Conservation (phyloP, 2,888 invertebrate genomes). For the Griposia aprilina region DNA sequence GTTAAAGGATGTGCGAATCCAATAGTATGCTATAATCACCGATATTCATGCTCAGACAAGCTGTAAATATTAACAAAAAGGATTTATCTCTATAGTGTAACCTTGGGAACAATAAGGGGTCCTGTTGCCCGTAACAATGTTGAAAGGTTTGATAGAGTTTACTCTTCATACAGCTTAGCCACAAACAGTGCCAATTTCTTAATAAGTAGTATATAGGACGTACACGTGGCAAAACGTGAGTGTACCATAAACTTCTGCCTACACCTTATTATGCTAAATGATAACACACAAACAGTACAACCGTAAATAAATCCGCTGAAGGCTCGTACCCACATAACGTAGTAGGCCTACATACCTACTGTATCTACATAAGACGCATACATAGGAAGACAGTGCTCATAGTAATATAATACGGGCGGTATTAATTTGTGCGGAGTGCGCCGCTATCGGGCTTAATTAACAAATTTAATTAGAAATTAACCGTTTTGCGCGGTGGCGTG, state of each 20-base stretch:
- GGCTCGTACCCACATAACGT: slow-evolving; percentile 10
- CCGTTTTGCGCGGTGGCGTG: slow-evolving; percentile 82
- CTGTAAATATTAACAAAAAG: background rate
- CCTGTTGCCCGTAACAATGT: background rate
- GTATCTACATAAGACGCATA: slow-evolving; percentile 38
- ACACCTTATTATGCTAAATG: slow-evolving; percentile 3
- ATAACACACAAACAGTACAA: background rate
- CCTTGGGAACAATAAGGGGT: background rate
- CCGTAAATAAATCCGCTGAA: slow-evolving; percentile 1
- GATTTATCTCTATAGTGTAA: background rate
- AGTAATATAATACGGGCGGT: slow-evolving; percentile 80
- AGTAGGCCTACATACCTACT: background rate
- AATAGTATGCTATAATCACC: slow-evolving; percentile 37
- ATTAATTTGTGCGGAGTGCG: slow-evolving; percentile 83
- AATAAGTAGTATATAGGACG: background rate
- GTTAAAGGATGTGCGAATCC: slow-evolving; percentile 15
- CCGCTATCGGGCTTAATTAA: slow-evolving; percentile 89
- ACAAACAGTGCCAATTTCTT: background rate
- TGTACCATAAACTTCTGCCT: background rate
- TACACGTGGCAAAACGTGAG: background rate
- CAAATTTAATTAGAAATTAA: slow-evolving; percentile 91
- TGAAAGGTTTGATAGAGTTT: background rate
- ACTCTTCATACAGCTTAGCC: background rate
- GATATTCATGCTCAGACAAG: background rate
- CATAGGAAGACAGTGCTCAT: slow-evolving; percentile 59